Base-by-base conservation (phyloP, 2,888 invertebrate genomes). In the Megalurothrips usitatus region DNA sequence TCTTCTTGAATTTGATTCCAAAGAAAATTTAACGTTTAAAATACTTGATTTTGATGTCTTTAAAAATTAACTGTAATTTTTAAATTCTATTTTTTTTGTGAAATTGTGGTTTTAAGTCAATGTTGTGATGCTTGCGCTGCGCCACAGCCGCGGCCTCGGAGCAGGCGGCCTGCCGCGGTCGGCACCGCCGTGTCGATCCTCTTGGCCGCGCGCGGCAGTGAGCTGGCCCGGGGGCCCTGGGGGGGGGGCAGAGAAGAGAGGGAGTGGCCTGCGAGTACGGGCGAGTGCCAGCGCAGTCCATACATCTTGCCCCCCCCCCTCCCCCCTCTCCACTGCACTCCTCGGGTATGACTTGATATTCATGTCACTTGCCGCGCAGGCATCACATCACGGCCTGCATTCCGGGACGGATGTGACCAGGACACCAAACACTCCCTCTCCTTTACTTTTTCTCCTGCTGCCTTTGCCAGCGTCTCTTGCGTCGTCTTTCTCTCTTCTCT, bases 391-490 rank as follows among this genome's bases (percentile, higher is more conserved):
- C 58, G 17, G 58, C 58, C 58, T 58, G 58, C 68, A 75, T 75
- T 75, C 68, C 68, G 68, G 68, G 68, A 75, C 68, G 68, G 58
- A 58, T 58, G 58, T 58, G 58, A 58, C 58, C 58, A n/a, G 58
- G 68, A 75, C 68, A 26, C 26, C 68, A 26, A 26, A 26, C 26
- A 75, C 23, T 26, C n/a, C 68, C 58, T 14, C 19, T 58, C 58
- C 58, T 58, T 58, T 58, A 14, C 19, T 19, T 58, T 58, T 58
- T 19, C 58, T 58, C 52, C 19, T 43, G 34, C 34, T 43, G 34
- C 6, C 34, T 43, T 43, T 43, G 34, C 34, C 34, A 8, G 58
- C 19, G 58, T n/a, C 17, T n/a, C 17, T n/a, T 12, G 52, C 52
- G 17, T 1, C 52, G 52, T 6, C 52, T 14, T 14, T 49, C 49